Evolutionary conservation across 2,113 vertebrate species (phyloP).

Genomic region (Collichthys lucidus): DNA sequence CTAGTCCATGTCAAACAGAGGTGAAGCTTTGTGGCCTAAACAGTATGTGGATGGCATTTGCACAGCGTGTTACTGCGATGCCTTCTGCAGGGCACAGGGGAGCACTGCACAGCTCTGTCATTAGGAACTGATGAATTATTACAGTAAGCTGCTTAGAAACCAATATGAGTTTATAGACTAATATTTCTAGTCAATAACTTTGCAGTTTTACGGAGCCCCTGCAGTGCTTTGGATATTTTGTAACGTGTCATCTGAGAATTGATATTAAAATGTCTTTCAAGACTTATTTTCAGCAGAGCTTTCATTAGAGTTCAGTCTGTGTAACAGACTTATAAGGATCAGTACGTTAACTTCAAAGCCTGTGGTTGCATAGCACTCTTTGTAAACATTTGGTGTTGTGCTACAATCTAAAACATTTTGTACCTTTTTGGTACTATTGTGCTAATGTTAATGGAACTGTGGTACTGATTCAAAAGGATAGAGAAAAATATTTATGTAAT

Average conservation of each 20-base stretch:
- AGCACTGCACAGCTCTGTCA: slow-evolving; percentile 28
- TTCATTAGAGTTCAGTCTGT: background rate
- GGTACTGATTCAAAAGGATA: too few relatives aligned
- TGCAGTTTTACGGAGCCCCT: background rate
- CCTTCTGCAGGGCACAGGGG: slow-evolving; percentile 49
- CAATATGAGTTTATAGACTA: background rate
- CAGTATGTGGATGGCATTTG: background rate
- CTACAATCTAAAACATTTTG: too few relatives aligned
- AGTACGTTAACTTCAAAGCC: background rate
- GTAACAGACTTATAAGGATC: background rate
- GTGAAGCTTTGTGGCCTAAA: background rate
- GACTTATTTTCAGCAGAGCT: background rate
- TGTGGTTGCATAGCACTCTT: background rate
- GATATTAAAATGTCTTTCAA: background rate
- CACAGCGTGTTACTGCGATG: slow-evolving; percentile 11
- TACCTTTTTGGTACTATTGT: too few relatives aligned
- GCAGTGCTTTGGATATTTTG: background rate
- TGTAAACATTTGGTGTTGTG: background rate
- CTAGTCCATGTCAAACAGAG: background rate
- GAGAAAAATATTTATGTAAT: too few relatives aligned
- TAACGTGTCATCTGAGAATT: background rate
- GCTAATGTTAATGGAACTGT: too few relatives aligned
- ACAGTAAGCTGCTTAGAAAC: slow-evolving; percentile 4
- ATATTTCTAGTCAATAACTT: background rate
- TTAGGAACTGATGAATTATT: background rate